Evolutionary conservation across 2,797 vertebrate genomes (phyloP), one percentile per base, ranked within the genome.

Genomic region (Tapera naevia): DNA sequence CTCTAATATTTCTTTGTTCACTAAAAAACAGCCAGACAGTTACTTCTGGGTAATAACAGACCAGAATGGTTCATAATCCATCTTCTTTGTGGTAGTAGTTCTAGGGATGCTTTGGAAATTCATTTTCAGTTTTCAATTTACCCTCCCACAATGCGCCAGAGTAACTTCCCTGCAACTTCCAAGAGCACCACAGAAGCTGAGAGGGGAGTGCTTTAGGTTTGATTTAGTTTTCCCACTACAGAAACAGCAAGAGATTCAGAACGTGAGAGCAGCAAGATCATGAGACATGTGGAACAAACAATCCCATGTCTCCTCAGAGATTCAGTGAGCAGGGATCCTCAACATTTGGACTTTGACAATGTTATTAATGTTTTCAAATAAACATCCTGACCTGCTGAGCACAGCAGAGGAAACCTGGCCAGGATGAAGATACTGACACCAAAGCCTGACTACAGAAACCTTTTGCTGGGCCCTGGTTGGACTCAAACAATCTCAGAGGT

Each of bases 1-100:
- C 58, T 92, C 92, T 89, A 92, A 87, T 94, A 93, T 97, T 96
- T 96, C 95, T 96, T 94, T 93, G 91, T 69, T 93, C 94, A 32
- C 91, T 91, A 86, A 92, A 95, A 86, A 88, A 11, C 69, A 94
- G 78, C 50, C 81, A 79, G 71, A 62, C 72, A 91, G 88, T 95
- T 92, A 71, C 90, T 95, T 86, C 6, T 56, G 78, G 91, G 61
- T 89, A 95, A 88, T 35, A 95, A 92, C 87, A 88, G 78, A 43
- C 62, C 62, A 78, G 73, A 87, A 80, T 23, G 53, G 57, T 45
- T 62, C 76, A 61, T 50, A 94, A 94, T 97, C 80, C 67, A 80
- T 96, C 96, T 86, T 84, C 35, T 87, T 92, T 93, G 80, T 57
- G 57, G 74, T 74, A 33, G 83, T 3, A 71, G n/a, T 69, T 94